Evolutionary conservation across 2,888 invertebrate species (phyloP), one percentile per base, ranked within the genome.

Genomic region (Sialis lutaria): DNA sequence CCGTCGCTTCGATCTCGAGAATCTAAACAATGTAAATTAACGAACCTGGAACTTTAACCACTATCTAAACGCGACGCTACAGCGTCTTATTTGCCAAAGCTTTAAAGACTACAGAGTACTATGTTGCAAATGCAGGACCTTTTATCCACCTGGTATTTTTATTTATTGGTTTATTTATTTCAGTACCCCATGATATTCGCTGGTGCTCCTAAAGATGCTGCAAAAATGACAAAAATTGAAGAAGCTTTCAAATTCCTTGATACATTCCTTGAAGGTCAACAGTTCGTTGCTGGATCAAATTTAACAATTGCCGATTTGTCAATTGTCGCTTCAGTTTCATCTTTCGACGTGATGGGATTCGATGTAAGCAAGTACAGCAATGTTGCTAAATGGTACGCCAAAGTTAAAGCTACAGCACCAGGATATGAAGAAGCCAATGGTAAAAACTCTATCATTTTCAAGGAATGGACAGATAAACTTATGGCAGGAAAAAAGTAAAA

Each of bases 241-340:
- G 74, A 77, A 2, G 79, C 80, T 2, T 68, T 85, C 44, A 72
- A 70, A 34, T 77, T 80, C 53, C 64, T 88, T 33, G 77, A 88
- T 55, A 74, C 64, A n/a, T 81, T 82, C 67, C 69, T 89, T 32
- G 77, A 77, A 41, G 77, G 77, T 0, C 73, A 79, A 55, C 71
- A 74, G 52, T 90, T 74, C 64, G 75, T 68, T 34, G 85, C 85
- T 10, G 89, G 87, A 2, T 70, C 78, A 49, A 68, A 68, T 49
- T 66, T 87, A 46, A 88, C 88, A 12, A 61, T 90, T 12, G 90
- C 90, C 6, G 90, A 90, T 63, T 68, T 86, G 40, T 66, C 77
- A 34, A 60, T 88, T 42, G 67, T 79, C 33, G 74, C 82, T 6
- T 71, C 75, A 6, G 72, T 87, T 7, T 77, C 85, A 43, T 81